A percentile compares a stretch with the other conserved stretches of the same genome.
phyloP scores from a whole-genome alignment of 1,140 invertebrate genomes.

The Saccostrea echinata region DNA sequence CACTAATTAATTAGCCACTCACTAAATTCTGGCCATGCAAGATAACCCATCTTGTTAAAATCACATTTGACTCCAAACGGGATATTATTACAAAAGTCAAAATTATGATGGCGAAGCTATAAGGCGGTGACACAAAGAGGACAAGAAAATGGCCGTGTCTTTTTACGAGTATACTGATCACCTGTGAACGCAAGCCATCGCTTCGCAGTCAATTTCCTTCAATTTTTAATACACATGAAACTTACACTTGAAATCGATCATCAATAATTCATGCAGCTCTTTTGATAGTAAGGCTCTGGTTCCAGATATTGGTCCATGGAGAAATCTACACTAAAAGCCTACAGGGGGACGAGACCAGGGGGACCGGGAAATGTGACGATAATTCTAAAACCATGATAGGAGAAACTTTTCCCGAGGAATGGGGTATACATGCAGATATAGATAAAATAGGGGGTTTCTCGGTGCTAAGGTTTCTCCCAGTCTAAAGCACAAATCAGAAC shows the following conservation, averaged over 20 bases:
- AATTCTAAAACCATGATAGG: neutral
- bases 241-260: conserved; percentile 32
- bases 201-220: conserved; percentile 1
- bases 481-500: neutral
- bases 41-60: conserved; percentile 29
- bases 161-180: neutral
- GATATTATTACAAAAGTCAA: conserved; percentile 25
- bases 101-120: neutral
- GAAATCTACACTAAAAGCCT: conserved; percentile 37
- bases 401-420: neutral
- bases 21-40: conserved; percentile 12
- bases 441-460: conserved; percentile 20
- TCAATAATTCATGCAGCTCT: conserved; percentile 27
- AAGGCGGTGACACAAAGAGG: neutral
- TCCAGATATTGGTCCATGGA: conserved; percentile 12
- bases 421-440: neutral
- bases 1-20: conserved; percentile 14
- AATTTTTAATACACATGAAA: conserved; percentile 38
- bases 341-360: neutral
- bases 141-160: neutral
- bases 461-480: neutral
- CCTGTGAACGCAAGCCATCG: neutral
- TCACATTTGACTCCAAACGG: conserved; percentile 12
- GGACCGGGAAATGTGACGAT: conserved; percentile 14
- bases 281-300: conserved; percentile 28